These are phyloP conservation scores for Tetramorium simillimum DNA, from an alignment of 1,140 invertebrate genomes.

Conservation along the genomic window DNA sequence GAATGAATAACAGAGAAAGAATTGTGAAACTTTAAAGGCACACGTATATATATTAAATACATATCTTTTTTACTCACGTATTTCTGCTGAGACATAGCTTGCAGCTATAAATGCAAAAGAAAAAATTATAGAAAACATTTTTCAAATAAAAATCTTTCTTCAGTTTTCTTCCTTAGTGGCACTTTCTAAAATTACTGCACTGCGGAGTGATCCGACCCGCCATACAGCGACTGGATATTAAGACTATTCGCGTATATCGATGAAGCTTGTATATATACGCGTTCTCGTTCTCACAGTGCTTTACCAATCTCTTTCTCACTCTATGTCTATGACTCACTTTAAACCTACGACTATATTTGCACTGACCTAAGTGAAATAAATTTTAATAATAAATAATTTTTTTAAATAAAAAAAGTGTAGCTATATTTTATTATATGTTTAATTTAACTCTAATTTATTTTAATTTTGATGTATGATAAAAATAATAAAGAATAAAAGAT, in stretches of 20 bases:
- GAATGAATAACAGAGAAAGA: no score
- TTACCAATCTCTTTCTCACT: not conserved
- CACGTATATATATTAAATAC: not conserved
- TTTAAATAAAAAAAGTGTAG: not conserved
- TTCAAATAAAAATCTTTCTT: not conserved
- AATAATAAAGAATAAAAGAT: no score
- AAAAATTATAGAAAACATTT: not conserved
- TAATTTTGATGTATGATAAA: no score
- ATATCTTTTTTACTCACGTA: slow-evolving; percentile 35
- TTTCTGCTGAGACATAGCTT: not conserved
- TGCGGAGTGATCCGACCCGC: not conserved
- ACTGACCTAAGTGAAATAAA: not conserved
- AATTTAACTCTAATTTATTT: no score
- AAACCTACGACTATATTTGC: not conserved
- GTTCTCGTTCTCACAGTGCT: not conserved
- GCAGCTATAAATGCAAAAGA: not conserved
- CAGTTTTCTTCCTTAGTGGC: no score
- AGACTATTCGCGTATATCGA: not conserved
- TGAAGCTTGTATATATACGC: not conserved
- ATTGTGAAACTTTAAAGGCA: no score
- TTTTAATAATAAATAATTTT: not conserved
- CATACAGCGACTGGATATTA: not conserved
- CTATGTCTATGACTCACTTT: not conserved
- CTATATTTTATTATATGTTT: no score
- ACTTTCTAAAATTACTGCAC: not conserved